Evolutionary conservation across 2,797 vertebrate species (phyloP).

Genomic region (Simalia tracyae): DNA sequence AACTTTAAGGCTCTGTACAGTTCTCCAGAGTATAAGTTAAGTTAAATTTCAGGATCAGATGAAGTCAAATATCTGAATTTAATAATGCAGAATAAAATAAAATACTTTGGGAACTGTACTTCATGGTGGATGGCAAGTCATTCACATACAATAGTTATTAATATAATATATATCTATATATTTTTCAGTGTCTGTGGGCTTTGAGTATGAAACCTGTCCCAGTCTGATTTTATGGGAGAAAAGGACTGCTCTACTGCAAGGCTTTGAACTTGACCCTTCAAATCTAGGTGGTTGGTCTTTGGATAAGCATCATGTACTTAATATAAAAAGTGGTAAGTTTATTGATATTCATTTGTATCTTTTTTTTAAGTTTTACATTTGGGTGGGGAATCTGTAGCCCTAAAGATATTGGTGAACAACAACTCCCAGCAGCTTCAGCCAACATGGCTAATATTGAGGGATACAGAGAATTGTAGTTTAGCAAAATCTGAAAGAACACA

Average conservation of each 20-base stretch:
- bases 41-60: constrained; percentile 59
- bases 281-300: constrained; percentile 96
- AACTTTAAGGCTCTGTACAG: not conserved
- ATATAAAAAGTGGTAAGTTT: constrained; percentile 90
- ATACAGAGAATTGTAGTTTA: not conserved
- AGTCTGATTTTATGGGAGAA: constrained; percentile 98
- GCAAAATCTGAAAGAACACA: not conserved
- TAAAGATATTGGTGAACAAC: not conserved
- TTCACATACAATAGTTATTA: constrained; percentile 1
- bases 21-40: constrained; percentile 42
- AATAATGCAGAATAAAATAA: constrained; percentile 51
- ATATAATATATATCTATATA: constrained; percentile 39
- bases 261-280: constrained; percentile 95
- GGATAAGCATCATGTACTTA: constrained; percentile 95
- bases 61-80: constrained; percentile 61
- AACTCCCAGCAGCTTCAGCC: not conserved
- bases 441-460: not conserved
- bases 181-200: constrained; percentile 90
- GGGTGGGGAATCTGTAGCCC: not conserved
- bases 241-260: constrained; percentile 90
- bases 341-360: constrained; percentile 6
- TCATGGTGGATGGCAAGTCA: not conserved
- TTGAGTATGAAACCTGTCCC: constrained; percentile 96
- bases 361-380: not conserved
- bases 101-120: constrained; percentile 36